Evolutionary conservation across 2,113 vertebrate genomes (phyloP), one percentile per base, ranked within the genome.

Genomic region (Phylloscopus trochiloides): DNA sequence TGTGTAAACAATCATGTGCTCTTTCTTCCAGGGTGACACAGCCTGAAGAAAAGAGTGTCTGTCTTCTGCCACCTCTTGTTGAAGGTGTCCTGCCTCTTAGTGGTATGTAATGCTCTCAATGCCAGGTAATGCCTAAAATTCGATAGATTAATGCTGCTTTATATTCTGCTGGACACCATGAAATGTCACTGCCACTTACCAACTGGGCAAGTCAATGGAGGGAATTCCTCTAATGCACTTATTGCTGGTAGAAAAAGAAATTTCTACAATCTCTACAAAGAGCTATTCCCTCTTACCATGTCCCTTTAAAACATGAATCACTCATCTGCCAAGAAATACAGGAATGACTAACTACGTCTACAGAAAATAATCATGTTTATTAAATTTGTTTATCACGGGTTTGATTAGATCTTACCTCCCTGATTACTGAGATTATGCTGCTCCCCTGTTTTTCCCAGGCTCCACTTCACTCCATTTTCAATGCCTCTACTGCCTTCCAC

Each of bases 41-140:
- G 3, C 8, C 7, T 54, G 4, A 7, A n/a, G 24, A 34, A 67
- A 32, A 63, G 6, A 36, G 4, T 32, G 18, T 34, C 29, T n/a
- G 18, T 45, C n/a, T 82, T 78, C 34, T 52, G 17, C 5, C 15
- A 19, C 4, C 4, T 70, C 51, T 57, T 75, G 8, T 50, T 79
- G 61, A 74, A 65, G 4, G 17, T 57, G 6, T 42, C 25, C 14
- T 68, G 5, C 14, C 43, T 58, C 65, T 63, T 36, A 29, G 36
- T 28, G 26, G 6, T 38, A 66, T 12, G 10, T 50, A 47, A 32
- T 45, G 7, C 1, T 11, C 3, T 40, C 51, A 70, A 40, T 14
- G 9, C 3, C 10, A 79, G 0, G 0, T 40, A 34, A 62, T 55
- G 48, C 14, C 11, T 73, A 50, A 45, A 54, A 54, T 68, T 19